A percentile compares a stretch with the other conserved stretches of the same genome.
Evolutionary conservation across 2,797 vertebrate species (phyloP).

Genomic region (Orientallactaga sibirica): DNA sequence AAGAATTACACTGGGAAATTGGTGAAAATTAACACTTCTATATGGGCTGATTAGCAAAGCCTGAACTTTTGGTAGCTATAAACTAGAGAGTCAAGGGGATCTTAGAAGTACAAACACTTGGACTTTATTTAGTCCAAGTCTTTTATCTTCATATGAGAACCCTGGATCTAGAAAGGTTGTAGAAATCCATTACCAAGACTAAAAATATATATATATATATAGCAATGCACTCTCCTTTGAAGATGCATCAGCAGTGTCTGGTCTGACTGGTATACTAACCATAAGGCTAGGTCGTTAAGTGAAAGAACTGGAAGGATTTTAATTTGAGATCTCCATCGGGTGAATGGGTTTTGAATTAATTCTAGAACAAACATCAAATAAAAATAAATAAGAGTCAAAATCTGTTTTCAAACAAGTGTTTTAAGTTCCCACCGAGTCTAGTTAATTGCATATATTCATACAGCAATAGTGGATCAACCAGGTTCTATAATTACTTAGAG

Average conservation of each 20-base stretch:
- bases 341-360: constrained; percentile 40
- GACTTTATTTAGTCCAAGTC: not conserved
- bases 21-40: constrained; percentile 30
- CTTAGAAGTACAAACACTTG: not conserved
- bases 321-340: constrained; percentile 19
- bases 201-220: no score
- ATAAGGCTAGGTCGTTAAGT: not conserved
- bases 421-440: constrained; percentile 16
- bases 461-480: not conserved
- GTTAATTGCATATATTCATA: constrained; percentile 54
- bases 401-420: constrained; percentile 50
- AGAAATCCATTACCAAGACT: not conserved
- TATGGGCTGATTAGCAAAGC: not conserved
- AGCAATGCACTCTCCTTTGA: not conserved
- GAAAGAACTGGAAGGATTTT: constrained; percentile 29
- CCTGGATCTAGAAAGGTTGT: not conserved
- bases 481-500: constrained; percentile 61
- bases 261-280: not conserved
- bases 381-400: constrained; percentile 60
- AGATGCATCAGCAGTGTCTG: not conserved
- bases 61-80: not conserved
- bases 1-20: not conserved
- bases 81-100: not conserved
- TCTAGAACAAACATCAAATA: constrained; percentile 56
- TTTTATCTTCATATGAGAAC: constrained; percentile 28